phyloP scores from a whole-genome alignment of 2,888 invertebrate species.

The Ochropleura plecta region DNA sequence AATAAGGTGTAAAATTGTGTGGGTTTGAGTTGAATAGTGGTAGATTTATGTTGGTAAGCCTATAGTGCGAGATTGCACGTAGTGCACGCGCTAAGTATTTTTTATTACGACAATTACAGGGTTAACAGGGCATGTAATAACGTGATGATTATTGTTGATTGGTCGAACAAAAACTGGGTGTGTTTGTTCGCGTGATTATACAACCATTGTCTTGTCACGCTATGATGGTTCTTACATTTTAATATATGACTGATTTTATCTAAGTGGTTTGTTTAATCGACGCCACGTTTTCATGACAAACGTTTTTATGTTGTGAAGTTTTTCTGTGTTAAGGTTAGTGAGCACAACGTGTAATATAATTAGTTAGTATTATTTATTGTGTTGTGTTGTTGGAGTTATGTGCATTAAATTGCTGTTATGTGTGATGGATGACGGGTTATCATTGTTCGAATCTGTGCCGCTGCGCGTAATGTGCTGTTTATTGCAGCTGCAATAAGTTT shows the following conservation, averaged over 20 bases:
- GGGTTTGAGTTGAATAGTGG: neutral
- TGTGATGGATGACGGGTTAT: conserved; percentile 32
- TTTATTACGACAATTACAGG: conserved; percentile 80
- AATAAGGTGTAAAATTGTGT: conserved; percentile 55
- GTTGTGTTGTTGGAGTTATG: conserved; percentile 37
- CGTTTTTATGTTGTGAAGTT: conserved; percentile 42
- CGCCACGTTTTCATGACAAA: conserved; percentile 46
- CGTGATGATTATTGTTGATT: conserved; percentile 77
- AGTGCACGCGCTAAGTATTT: conserved; percentile 73
- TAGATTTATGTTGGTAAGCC: conserved; percentile 39
- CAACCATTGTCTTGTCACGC: conserved; percentile 61
- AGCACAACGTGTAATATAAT: conserved; percentile 36
- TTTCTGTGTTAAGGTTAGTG: conserved; percentile 61
- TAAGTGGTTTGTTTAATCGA: conserved; percentile 49
- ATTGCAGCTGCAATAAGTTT: neutral
- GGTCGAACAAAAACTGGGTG: conserved; percentile 74
- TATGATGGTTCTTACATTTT: conserved; percentile 42
- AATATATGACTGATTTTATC: conserved; percentile 53
- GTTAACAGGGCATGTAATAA: conserved; percentile 84
- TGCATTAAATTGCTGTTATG: conserved; percentile 37
- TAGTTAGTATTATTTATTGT: conserved; percentile 40
- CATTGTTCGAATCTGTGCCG: conserved; percentile 16
- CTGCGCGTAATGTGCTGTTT: neutral
- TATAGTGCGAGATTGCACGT: conserved; percentile 71
- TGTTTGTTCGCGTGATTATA: conserved; percentile 59